These are phyloP conservation scores for Sebastes iracundus DNA, from an alignment of 2,797 vertebrate genomes.

Conservation along the genomic window DNA sequence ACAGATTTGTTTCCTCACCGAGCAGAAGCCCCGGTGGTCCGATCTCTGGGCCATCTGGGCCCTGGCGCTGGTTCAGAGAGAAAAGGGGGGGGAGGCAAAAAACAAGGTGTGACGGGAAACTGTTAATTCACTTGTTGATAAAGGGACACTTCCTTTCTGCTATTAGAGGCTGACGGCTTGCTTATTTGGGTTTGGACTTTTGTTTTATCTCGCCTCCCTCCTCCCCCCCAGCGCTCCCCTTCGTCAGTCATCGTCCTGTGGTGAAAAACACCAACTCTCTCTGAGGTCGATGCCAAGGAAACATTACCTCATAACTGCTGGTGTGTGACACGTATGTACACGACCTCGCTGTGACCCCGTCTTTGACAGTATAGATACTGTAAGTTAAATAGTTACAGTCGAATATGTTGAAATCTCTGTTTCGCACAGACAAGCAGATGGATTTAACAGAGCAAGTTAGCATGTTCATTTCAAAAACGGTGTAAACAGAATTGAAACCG, in stretches of 20 bases:
- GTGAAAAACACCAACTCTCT: constrained; percentile 68
- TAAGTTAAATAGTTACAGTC: constrained; percentile 36
- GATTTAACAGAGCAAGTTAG: constrained; percentile 12
- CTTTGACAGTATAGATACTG: constrained; percentile 30
- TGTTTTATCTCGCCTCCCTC: constrained; percentile 69
- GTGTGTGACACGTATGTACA: constrained; percentile 66
- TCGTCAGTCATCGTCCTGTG: constrained; percentile 75
- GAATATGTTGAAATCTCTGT: not conserved
- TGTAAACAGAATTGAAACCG: constrained; percentile 28
- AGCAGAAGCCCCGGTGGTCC: constrained; percentile 71
- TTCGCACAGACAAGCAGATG: not conserved
- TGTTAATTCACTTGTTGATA: constrained; percentile 88
- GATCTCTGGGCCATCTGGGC: constrained; percentile 64
- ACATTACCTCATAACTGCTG: constrained; percentile 72
- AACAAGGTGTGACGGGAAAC: constrained; percentile 87
- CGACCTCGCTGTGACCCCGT: constrained; percentile 49
- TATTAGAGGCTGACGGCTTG: constrained; percentile 82
- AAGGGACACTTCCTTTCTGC: constrained; percentile 88
- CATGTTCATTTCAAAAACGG: not conserved
- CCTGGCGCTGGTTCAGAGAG: constrained; percentile 69
- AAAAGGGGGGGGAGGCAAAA: constrained; percentile 45
- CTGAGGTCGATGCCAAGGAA: constrained; percentile 61
- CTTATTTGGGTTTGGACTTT: constrained; percentile 85
- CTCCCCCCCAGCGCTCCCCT: constrained; percentile 58
- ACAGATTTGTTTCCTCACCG: constrained; percentile 73